Evolutionary conservation across 2,113 vertebrate species (phyloP).

Genomic region (Pardalotus punctatus): DNA sequence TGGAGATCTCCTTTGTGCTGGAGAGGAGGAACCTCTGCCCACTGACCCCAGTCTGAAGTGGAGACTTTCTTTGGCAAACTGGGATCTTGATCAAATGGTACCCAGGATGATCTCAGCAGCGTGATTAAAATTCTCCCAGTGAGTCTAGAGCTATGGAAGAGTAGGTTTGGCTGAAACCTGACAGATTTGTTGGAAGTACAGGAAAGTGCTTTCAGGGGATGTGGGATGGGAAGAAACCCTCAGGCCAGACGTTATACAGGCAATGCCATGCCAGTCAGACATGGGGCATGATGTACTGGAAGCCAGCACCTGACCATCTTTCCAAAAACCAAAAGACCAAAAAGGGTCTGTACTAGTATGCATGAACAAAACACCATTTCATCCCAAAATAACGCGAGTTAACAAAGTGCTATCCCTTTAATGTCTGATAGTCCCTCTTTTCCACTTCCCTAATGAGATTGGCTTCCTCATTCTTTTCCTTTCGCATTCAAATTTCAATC

Average conservation of each 20-base stretch:
- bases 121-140: neutral
- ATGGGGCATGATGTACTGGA: rapidly evolving
- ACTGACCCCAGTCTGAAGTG: neutral
- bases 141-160: neutral
- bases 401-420: constrained; percentile 11
- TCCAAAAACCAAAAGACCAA: neutral
- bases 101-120: neutral
- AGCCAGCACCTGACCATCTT: neutral
- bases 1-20: neutral
- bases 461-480: neutral
- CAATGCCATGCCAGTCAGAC: neutral
- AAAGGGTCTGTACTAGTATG: neutral
- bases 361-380: neutral
- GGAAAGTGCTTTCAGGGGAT: neutral
- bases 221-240: neutral
- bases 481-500: constrained; percentile 40
- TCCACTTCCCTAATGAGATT: constrained; percentile 5
- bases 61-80: neutral
- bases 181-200: neutral
- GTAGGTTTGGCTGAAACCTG: neutral
- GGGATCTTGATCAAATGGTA: neutral
- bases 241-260: neutral
- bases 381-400: neutral
- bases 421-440: neutral
- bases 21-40: neutral